phyloP scores from a whole-genome alignment of 2,797 vertebrate species.

The Cynodonichthys magdalenae region DNA sequence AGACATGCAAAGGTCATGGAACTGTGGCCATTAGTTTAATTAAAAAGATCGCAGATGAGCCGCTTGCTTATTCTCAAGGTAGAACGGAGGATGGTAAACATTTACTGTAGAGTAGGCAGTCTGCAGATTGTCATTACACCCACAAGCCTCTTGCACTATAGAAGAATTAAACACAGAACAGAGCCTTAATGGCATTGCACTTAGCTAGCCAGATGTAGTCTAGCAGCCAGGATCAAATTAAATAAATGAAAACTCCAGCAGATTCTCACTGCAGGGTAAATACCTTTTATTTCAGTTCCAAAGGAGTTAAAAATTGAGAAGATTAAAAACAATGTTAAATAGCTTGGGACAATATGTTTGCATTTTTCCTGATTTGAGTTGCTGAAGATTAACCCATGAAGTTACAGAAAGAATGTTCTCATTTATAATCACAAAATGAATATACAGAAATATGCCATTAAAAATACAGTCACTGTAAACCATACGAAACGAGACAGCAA shows the following conservation, averaged over 20 bases:
- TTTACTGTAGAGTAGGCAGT: slow-evolving; percentile 46
- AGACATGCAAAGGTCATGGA: slow-evolving; percentile 36
- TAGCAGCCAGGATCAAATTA: slow-evolving; percentile 64
- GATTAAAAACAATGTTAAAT: slow-evolving; percentile 36
- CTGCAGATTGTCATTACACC: slow-evolving; percentile 41
- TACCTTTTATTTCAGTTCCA: slow-evolving; percentile 42
- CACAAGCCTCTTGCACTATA: slow-evolving; percentile 44
- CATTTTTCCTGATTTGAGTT: slow-evolving; percentile 10
- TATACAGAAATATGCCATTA: too few species aligned
- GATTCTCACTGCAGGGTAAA: slow-evolving; percentile 48
- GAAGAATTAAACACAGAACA: slow-evolving; percentile 62
- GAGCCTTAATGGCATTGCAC: slow-evolving; percentile 62
- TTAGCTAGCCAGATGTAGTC: slow-evolving; percentile 63
- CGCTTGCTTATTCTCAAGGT: slow-evolving; percentile 43
- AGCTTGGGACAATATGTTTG: slow-evolving; percentile 12
- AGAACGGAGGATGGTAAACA: slow-evolving; percentile 44
- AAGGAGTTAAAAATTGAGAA: slow-evolving; percentile 21
- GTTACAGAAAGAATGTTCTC: background rate
- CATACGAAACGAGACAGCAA: background rate
- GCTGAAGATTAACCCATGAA: slow-evolving; percentile 3
- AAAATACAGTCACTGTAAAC: background rate
- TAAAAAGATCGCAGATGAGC: slow-evolving; percentile 41
- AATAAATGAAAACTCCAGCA: slow-evolving; percentile 60
- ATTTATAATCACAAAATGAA: background rate
- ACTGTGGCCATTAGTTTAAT: slow-evolving; percentile 45